Evolutionary conservation across 1,140 invertebrate genomes (phyloP).

Genomic region (Elysia chlorotica): DNA sequence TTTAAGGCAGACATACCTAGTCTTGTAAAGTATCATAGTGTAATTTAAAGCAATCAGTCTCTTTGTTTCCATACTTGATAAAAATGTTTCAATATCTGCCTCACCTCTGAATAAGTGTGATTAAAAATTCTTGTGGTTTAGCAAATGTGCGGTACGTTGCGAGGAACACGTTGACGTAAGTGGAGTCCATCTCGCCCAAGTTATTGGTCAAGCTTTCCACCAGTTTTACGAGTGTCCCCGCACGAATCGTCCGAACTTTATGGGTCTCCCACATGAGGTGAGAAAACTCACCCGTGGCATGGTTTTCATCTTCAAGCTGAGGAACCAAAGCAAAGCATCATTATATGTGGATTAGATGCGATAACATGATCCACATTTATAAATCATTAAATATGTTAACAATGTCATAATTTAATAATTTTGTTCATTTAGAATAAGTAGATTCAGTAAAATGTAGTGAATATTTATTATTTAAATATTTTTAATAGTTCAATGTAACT

Average conservation of each 20-base stretch:
- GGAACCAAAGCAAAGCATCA: constrained; percentile 62
- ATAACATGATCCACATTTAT: too few species aligned
- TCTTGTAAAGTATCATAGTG: too few species aligned
- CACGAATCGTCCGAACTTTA: constrained; percentile 91
- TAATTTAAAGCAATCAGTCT: too few species aligned
- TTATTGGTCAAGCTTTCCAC: constrained; percentile 91
- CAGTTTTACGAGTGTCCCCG: constrained; percentile 89
- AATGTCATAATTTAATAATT: too few species aligned
- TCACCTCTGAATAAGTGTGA: constrained; percentile 56
- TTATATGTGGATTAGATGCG: too few species aligned
- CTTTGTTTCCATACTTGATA: too few species aligned
- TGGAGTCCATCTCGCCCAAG: constrained; percentile 94
- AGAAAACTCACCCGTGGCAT: constrained; percentile 47
- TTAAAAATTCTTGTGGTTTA: constrained; percentile 79
- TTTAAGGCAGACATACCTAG: too few species aligned
- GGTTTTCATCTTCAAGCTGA: constrained; percentile 54
- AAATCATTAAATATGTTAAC: too few species aligned
- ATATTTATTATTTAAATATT: not conserved
- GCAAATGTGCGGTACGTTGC: constrained; percentile 91
- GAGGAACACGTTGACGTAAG: constrained; percentile 96
- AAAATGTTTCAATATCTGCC: too few species aligned
- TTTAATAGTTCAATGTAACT: too few species aligned
- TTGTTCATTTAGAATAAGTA: constrained; percentile 48
- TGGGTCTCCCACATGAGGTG: constrained; percentile 98
- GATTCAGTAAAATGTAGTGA: not conserved